phyloP scores from a whole-genome alignment of 1,140 invertebrate species.

The Cydia splendana region DNA sequence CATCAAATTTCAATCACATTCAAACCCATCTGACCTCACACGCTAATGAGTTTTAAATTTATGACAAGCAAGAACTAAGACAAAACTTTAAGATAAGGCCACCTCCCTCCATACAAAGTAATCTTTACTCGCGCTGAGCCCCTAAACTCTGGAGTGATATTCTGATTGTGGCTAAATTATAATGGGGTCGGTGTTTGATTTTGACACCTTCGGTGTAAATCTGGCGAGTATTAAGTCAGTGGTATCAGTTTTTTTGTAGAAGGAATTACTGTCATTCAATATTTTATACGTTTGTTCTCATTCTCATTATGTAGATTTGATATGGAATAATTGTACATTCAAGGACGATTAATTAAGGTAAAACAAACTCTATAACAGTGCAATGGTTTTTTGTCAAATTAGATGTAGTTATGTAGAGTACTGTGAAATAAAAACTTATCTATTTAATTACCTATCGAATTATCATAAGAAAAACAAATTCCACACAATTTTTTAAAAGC shows the following conservation, averaged over 20 bases:
- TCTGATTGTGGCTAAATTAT: slow-evolving; percentile 31
- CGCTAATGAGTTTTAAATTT: slow-evolving; percentile 33
- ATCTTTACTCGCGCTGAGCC: slow-evolving; percentile 44
- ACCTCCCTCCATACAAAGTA: slow-evolving; percentile 59
- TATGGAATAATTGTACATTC: too few species aligned
- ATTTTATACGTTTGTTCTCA: too few species aligned
- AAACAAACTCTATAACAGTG: too few species aligned
- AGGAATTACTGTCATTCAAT: too few species aligned
- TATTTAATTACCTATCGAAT: too few species aligned
- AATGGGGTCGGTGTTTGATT: slow-evolving; percentile 25
- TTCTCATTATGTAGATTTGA: too few species aligned
- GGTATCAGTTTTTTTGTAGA: not conserved
- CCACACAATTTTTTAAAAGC: too few species aligned
- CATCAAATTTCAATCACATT: slow-evolving; percentile 10
- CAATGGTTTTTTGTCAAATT: too few species aligned
- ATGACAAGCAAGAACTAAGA: slow-evolving; percentile 58
- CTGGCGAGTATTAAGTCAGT: not conserved
- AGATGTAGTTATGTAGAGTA: too few species aligned
- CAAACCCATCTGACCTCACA: slow-evolving; percentile 27
- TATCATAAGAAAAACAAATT: too few species aligned
- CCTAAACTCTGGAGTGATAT: slow-evolving; percentile 47
- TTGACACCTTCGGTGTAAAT: slow-evolving; percentile 13
- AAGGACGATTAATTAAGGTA: too few species aligned
- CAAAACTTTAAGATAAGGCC: slow-evolving; percentile 68
- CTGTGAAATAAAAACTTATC: too few species aligned